Conservation (phyloP, 1,140 invertebrate species). For the Drosophila paulistorum region DNA sequence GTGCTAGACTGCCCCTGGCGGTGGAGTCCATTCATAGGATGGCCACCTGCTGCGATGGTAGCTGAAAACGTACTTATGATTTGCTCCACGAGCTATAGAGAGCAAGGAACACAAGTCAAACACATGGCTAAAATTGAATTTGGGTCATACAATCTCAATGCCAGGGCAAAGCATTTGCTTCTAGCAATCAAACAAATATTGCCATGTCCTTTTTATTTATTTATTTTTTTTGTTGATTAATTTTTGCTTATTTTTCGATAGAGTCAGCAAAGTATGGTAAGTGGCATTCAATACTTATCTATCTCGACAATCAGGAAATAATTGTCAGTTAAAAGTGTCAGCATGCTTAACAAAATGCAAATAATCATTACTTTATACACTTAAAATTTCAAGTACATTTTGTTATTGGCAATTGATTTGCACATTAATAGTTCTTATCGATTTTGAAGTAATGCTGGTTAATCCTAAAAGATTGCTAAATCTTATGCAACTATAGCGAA, state of each 20-base stretch:
- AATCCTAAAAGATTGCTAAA: no score
- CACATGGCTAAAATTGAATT: slow-evolving; percentile 67
- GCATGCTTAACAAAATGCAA: background rate
- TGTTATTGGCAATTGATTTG: no score
- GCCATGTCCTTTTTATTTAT: background rate
- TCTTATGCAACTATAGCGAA: no score
- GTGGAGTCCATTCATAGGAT: background rate
- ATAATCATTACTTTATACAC: background rate
- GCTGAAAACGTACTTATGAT: slow-evolving; percentile 78
- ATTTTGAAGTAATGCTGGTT: no score
- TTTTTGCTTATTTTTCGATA: background rate
- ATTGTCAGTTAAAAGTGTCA: background rate
- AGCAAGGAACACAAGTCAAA: slow-evolving; percentile 27
- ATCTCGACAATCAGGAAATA: background rate
- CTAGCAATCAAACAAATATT: slow-evolving; percentile 5
- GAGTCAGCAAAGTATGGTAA: background rate
- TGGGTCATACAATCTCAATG: slow-evolving; percentile 68
- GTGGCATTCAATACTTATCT: background rate
- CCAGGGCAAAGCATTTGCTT: slow-evolving; percentile 31
- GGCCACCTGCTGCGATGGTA: slow-evolving; percentile 72
- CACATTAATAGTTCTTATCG: no score
- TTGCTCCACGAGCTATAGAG: slow-evolving; percentile 14
- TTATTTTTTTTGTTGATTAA: background rate
- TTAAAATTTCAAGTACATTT: background rate
- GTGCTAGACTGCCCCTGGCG: slow-evolving; percentile 14